Evolutionary conservation across 2,113 vertebrate species (phyloP).

Genomic region (Podilymbus podiceps): DNA sequence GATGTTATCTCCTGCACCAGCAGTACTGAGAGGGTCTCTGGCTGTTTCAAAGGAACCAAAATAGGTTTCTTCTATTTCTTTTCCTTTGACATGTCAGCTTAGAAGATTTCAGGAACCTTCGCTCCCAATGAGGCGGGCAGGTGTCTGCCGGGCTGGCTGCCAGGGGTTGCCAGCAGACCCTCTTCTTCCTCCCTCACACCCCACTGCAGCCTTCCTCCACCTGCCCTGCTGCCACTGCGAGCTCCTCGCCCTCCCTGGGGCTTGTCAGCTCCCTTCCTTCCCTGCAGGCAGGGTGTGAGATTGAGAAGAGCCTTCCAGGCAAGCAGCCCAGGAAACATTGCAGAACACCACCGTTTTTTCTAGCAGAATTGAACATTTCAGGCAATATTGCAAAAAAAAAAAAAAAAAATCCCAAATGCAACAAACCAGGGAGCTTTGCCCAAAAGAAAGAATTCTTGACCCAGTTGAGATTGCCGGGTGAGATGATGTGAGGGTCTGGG

Average conservation of each 20-base stretch:
- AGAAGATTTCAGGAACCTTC: neutral
- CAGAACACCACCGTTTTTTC: neutral
- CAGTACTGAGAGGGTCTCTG: neutral
- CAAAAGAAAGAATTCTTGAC: neutral
- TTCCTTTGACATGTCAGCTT: neutral
- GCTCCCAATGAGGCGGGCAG: neutral
- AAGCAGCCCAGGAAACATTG: conserved; percentile 40
- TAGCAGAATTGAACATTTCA: neutral
- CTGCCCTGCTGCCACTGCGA: neutral
- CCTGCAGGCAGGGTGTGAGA: neutral
- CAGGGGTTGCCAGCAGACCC: neutral
- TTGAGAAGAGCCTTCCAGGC: conserved; percentile 52
- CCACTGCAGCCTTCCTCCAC: neutral
- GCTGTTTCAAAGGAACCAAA: neutral
- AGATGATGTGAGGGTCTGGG: neutral
- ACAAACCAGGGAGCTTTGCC: neutral
- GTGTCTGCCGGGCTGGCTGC: neutral
- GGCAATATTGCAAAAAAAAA: neutral
- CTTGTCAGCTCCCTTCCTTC: neutral
- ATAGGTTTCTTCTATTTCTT: neutral
- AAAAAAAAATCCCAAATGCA: neutral
- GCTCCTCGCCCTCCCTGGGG: neutral
- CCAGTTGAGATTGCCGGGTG: neutral
- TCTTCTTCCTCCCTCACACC: neutral
- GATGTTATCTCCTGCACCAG: neutral